These are phyloP conservation scores for Gambusia holbrooki DNA, from an alignment of 2,113 vertebrate genomes.

Conservation along the genomic window DNA sequence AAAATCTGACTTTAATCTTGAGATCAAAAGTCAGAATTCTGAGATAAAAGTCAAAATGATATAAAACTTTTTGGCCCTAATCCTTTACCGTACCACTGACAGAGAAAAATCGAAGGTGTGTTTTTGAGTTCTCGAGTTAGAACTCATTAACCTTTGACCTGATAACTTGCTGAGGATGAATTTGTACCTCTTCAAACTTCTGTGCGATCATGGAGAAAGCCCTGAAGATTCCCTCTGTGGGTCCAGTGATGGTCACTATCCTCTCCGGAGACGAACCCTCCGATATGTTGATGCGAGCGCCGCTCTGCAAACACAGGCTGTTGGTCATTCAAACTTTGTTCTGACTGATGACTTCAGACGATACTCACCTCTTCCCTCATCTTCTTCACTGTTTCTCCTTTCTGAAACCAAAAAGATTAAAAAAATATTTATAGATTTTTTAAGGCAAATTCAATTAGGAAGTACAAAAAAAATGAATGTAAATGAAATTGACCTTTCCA, in stretches of 20 bases:
- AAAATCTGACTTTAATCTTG: too few species aligned
- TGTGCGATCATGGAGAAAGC: constrained; percentile 94
- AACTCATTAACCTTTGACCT: background rate
- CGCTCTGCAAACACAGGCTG: constrained; percentile 81
- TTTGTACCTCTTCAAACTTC: constrained; percentile 92
- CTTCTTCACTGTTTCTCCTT: constrained; percentile 95
- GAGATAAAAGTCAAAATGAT: too few species aligned
- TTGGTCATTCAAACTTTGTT: constrained; percentile 16
- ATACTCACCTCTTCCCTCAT: constrained; percentile 93
- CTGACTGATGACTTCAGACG: constrained; percentile 4
- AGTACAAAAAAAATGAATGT: constrained; percentile 11
- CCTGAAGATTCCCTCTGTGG: constrained; percentile 92
- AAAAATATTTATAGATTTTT: constrained; percentile 1
- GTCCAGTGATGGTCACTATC: constrained; percentile 93
- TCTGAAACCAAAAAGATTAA: constrained; percentile 77
- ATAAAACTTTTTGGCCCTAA: too few species aligned
- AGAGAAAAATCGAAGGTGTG: background rate
- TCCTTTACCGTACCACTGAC: too few species aligned
- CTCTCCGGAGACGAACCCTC: constrained; percentile 93
- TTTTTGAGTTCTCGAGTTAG: background rate
- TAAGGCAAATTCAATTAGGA: constrained; percentile 1
- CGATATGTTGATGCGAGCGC: constrained; percentile 94
- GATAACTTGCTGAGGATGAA: too few species aligned
- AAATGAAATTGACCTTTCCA: constrained; percentile 84
- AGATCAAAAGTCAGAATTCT: too few species aligned